A percentile compares a stretch with the other conserved stretches of the same genome.
Evolutionary conservation across 92 coral and sea anemone species (phyloP).

Genomic region (Anthopleura xanthogrammica): DNA sequence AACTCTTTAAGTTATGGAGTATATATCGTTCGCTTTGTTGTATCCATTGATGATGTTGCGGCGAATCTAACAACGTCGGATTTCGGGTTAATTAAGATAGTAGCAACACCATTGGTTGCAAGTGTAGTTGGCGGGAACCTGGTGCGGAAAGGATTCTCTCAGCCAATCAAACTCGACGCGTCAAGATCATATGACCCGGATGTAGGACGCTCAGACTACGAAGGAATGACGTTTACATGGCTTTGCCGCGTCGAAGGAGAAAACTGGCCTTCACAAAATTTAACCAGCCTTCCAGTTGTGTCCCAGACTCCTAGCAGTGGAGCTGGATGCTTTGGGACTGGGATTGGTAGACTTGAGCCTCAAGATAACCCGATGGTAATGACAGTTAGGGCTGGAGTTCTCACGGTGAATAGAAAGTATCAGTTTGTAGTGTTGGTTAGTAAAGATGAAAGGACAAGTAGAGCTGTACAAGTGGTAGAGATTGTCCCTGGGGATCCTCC

Average conservation of each 20-base stretch:
- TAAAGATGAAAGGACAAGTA: constrained; percentile 21
- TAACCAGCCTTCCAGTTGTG: constrained; percentile 7
- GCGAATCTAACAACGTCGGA: not conserved
- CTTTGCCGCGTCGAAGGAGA: constrained; percentile 42
- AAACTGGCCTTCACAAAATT: constrained; percentile 15
- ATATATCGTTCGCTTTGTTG: constrained; percentile 24
- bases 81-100: constrained; percentile 24
- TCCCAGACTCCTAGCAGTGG: constrained; percentile 19
- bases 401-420: constrained; percentile 12
- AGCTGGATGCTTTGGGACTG: constrained; percentile 37
- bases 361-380: not conserved
- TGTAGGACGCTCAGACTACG: constrained; percentile 19
- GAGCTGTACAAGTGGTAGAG: not conserved
- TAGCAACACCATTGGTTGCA: constrained; percentile 34
- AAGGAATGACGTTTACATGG: constrained; percentile 50
- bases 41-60: not conserved
- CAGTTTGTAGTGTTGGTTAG: constrained; percentile 17
- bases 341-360: constrained; percentile 21
- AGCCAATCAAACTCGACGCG: constrained; percentile 36
- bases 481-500: constrained; percentile 37
- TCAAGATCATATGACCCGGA: constrained; percentile 52
- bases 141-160: constrained; percentile 21
- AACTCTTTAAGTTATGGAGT: constrained; percentile 28
- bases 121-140: constrained; percentile 34
- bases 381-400: constrained; percentile 6